phyloP scores from a whole-genome alignment of 2,888 invertebrate species.

The Melanostoma scalare region DNA sequence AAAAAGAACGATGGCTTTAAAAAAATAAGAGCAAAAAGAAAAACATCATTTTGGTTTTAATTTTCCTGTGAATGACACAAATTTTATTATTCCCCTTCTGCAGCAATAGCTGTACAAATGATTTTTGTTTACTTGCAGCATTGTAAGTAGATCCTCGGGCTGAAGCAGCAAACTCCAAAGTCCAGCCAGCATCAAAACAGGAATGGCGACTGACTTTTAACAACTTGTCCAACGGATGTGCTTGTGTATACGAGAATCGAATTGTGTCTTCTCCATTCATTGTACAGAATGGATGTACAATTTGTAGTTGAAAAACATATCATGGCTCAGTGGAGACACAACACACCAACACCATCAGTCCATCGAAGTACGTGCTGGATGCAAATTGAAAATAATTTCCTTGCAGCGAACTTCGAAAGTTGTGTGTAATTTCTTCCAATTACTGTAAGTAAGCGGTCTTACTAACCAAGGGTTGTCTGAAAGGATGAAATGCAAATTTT shows the following conservation, averaged over 20 bases:
- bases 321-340: no score
- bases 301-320: constrained; percentile 15
- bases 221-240: constrained; percentile 35
- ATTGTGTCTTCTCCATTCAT: constrained; percentile 19
- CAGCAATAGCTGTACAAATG: background rate
- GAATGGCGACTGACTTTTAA: constrained; percentile 31
- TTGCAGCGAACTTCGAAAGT: constrained; percentile 54
- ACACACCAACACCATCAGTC: background rate
- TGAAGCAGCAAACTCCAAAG: constrained; percentile 18
- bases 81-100: constrained; percentile 54
- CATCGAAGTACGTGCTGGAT: constrained; percentile 13
- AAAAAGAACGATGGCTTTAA: constrained; percentile 39
- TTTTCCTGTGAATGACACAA: constrained; percentile 70
- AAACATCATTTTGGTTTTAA: constrained; percentile 72
- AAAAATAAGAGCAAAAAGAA: constrained; percentile 47
- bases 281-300: constrained; percentile 30
- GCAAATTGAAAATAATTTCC: constrained; percentile 62
- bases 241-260: constrained; percentile 7
- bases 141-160: constrained; percentile 28
- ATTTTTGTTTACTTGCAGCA: background rate
- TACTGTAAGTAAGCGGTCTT: constrained; percentile 70
- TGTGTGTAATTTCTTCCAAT: constrained; percentile 71
- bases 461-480: constrained; percentile 48
- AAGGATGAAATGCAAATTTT: constrained; percentile 72
- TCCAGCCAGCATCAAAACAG: background rate